These are phyloP conservation scores for Cebus imitator DNA, from an alignment of 2,113 vertebrate species.

Conservation along the genomic window DNA sequence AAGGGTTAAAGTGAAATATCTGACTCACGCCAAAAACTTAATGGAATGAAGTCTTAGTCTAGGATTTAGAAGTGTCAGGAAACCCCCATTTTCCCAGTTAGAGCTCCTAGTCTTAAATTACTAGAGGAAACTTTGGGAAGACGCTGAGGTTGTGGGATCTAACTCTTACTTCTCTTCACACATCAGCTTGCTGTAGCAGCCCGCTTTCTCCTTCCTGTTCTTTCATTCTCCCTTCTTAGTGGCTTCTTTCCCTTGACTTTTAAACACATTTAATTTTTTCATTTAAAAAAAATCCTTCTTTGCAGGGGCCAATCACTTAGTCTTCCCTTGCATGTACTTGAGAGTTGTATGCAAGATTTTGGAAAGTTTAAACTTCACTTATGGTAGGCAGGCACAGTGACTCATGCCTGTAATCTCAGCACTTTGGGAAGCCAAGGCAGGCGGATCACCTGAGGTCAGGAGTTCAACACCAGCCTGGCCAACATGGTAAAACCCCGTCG, in stretches of 20 bases:
- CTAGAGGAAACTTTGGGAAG: background rate
- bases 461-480: no score
- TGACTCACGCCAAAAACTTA: background rate
- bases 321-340: background rate
- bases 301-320: constrained; percentile 17
- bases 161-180: background rate
- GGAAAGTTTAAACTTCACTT: background rate
- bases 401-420: no score
- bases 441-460: no score
- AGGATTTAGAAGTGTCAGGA: background rate
- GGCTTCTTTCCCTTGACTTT: background rate
- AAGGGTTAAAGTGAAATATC: background rate
- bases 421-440: no score
- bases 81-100: background rate
- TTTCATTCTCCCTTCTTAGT: background rate
- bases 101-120: background rate
- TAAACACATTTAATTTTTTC: background rate
- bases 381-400: no score
- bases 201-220: background rate
- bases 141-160: background rate
- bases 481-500: no score
- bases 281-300: background rate
- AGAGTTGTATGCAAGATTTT: constrained; percentile 51
- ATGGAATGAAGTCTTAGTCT: background rate
- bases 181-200: background rate